These are phyloP conservation scores for Hydra vulgaris DNA, from an alignment of 30 jellyfish, hydroid and myxozoan species.

Conservation along the genomic window DNA sequence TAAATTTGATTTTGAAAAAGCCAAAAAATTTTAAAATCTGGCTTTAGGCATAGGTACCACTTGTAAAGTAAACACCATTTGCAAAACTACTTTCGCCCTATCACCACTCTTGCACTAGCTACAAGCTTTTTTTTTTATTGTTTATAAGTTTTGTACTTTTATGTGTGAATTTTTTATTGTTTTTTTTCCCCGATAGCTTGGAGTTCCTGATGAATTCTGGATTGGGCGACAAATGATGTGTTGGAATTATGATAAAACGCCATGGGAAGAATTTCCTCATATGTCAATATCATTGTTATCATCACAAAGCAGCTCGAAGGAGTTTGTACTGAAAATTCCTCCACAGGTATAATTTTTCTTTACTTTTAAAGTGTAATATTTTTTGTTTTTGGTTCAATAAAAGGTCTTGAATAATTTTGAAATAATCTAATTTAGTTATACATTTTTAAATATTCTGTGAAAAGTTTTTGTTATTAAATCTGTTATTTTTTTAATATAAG, in stretches of 20 bases:
- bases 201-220: constrained; percentile 99
- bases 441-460: too few species aligned
- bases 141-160: neutral
- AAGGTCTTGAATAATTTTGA: too few species aligned
- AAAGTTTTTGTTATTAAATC: too few species aligned
- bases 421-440: too few species aligned
- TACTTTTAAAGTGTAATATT: neutral
- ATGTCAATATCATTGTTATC: constrained; percentile 91
- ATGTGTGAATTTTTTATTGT: neutral
- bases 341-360: constrained; percentile 67
- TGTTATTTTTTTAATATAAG: too few species aligned
- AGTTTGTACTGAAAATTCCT: constrained; percentile 77
- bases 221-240: constrained; percentile 99
- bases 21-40: too few species aligned
- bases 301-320: constrained; percentile 78
- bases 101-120: too few species aligned
- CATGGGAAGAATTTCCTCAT: constrained; percentile 98
- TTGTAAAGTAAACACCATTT: too few species aligned
- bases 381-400: too few species aligned
- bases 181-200: constrained; percentile 40
- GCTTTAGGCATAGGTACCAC: too few species aligned
- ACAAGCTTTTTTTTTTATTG: neutral
- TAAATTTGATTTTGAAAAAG: too few species aligned
- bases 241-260: constrained; percentile 95
- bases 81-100: too few species aligned